Evolutionary conservation across 2,113 vertebrate species (phyloP), one percentile per base, ranked within the genome.

Genomic region (Tetrax tetrax): DNA sequence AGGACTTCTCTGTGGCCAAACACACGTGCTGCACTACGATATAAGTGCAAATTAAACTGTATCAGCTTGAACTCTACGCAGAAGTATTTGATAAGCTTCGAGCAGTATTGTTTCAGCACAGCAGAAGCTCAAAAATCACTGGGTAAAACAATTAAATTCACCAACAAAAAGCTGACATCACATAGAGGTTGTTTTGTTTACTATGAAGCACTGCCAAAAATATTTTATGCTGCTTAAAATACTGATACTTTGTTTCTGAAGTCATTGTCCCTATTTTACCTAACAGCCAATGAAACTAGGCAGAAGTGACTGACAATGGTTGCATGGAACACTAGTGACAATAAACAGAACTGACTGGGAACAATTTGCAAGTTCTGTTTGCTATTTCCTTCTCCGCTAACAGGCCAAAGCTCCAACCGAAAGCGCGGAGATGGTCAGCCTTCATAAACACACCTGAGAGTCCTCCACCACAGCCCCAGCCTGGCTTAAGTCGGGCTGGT

Each of bases 401-500:
- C 3, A 14, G 47, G 45, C 18, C 69, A 64, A 65, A 80, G 61
- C 47, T 80, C 41, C 27, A 41, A 24, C 24, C 20, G 31, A 3
- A 38, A n/a, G 16, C 3, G 48, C 0, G 29, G 37, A 24, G 29
- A 54, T 0, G 21, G 23, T 14, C 12, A 45, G 45, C 19, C 41
- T n/a, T 23, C 38, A n/a, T 5, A 51, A 7, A 51, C 97, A 11
- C 97, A 99, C 99, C 98, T 97, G 95, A 63, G 98, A 95, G 19
- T 98, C 87, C 63, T 99, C 99, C 12, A 51, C 85, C 7, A 54
- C 95, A 72, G 98, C 50, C 95, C 96, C 98, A 4, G 98, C 66
- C 77, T 98, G 97, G 91, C 96, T 98, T 76, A 97, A 23, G 82
- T 99, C 99, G 7, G 96, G 69, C 94, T 98, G 98, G 96, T 64